These are phyloP conservation scores for Anarrhichthys ocellatus DNA, from an alignment of 2,113 vertebrate genomes.

Conservation along the genomic window DNA sequence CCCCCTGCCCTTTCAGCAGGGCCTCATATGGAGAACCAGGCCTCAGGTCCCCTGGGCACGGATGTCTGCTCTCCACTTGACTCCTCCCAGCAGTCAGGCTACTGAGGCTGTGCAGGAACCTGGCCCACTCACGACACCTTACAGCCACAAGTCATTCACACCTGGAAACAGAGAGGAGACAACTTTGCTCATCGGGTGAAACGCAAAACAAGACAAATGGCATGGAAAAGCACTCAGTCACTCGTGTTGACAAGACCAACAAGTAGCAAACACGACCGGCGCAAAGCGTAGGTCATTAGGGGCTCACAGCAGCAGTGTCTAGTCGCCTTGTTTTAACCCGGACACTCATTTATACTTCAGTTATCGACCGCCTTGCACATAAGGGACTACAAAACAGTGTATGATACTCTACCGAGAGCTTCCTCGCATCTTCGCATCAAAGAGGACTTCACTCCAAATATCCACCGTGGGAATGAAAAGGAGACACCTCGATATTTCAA, in stretches of 20 bases:
- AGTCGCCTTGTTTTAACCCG: conserved; percentile 32
- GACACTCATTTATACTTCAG: conserved; percentile 57
- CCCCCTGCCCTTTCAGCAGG: conserved; percentile 84
- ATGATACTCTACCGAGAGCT: conserved; percentile 32
- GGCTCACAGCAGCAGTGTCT: conserved; percentile 35
- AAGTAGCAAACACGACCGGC: conserved; percentile 55
- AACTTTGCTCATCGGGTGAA: conserved; percentile 67
- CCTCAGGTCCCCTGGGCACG: conserved; percentile 79
- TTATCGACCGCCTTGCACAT: conserved; percentile 51
- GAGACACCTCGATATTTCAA: not conserved
- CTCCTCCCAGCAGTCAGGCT: conserved; percentile 78
- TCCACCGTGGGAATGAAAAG: not conserved
- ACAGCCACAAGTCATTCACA: conserved; percentile 83
- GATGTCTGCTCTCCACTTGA: conserved; percentile 77
- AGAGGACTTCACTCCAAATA: conserved; percentile 14
- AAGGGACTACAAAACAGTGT: conserved; percentile 38
- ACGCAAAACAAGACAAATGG: conserved; percentile 52
- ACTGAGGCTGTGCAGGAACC: conserved; percentile 76
- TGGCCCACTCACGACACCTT: conserved; percentile 75
- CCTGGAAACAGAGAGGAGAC: conserved; percentile 75
- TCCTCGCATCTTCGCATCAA: conserved; percentile 8
- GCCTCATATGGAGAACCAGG: conserved; percentile 83
- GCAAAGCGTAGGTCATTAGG: conserved; percentile 60
- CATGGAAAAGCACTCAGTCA: conserved; percentile 62
- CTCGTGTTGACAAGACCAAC: conserved; percentile 56